Evolutionary conservation across 2,888 invertebrate species (phyloP).

Genomic region (Drosophila macrothrix): DNA sequence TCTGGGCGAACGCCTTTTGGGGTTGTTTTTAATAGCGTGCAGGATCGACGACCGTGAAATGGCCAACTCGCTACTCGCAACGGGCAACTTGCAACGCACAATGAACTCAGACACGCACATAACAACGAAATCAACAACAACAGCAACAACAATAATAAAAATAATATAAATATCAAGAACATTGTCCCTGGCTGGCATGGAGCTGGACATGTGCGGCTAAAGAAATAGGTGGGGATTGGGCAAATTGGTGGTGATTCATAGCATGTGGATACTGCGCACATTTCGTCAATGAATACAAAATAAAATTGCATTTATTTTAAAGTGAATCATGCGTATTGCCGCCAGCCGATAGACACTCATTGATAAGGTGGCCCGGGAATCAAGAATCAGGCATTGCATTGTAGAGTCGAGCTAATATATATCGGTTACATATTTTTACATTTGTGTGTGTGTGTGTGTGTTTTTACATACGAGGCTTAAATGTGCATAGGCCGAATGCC

Average conservation of each 20-base stretch:
- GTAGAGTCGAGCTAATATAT: constrained; percentile 10
- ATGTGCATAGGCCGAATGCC: constrained; percentile 59
- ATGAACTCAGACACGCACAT: constrained; percentile 68
- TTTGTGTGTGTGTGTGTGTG: constrained; percentile 16
- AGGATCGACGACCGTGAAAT: constrained; percentile 82
- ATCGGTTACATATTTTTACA: background rate
- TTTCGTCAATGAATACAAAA: constrained; percentile 71
- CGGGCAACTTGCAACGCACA: constrained; percentile 69
- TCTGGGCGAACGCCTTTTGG: constrained; percentile 57
- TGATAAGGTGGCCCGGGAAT: constrained; percentile 47
- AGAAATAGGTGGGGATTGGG: background rate
- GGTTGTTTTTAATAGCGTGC: constrained; percentile 59
- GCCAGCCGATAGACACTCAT: constrained; percentile 24
- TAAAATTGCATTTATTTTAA: constrained; percentile 64
- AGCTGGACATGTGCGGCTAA: constrained; percentile 7
- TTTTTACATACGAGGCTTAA: constrained; percentile 32
- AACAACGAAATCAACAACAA: constrained; percentile 33
- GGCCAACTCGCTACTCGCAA: constrained; percentile 44
- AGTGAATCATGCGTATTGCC: constrained; percentile 72
- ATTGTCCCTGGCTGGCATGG: constrained; percentile 4
- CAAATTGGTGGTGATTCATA: constrained; percentile 52
- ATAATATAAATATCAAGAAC: constrained; percentile 14
- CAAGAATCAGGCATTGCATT: constrained; percentile 8
- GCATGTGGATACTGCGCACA: constrained; percentile 62
- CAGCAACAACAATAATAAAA: constrained; percentile 25